Evolutionary conservation across 2,797 vertebrate genomes (phyloP), one percentile per base, ranked within the genome.

Genomic region (Phyllotis vaccarum): DNA sequence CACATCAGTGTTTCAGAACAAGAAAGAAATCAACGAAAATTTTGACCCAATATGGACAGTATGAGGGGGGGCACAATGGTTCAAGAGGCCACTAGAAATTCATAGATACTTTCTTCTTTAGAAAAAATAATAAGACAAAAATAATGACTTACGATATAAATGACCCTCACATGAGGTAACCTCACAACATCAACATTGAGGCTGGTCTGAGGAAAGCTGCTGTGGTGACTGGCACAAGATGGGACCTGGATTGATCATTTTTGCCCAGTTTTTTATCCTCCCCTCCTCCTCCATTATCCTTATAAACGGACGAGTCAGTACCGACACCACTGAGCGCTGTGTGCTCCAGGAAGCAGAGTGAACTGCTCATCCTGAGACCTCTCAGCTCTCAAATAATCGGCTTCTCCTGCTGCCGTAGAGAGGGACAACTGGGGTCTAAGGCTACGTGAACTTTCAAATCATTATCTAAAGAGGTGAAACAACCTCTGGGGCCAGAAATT

Each of bases 1-100:
- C 94, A 93, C 96, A 96, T 97, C 83, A 91, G 83, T 94, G 81
- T 83, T 95, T 87, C 8, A 81, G 79, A 68, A 52, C 19, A 60
- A 78, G 40, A 90, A 40, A 93, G 89, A 52, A 82, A 54, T 9
- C 49, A 58, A 29, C 68, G 75, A 89, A 80, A 85, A 93, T 94
- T 94, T 46, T 87, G 68, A 94, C 62, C 62, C 74, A 89, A 27
- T 49, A 85, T 88, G 68, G 74, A 81, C 66, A 70, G 5, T 76
- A 70, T 74, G 49, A 16, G 78, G 86, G 46, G 46, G 76, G 81
- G 31, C 60, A 14, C 16, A 64, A 52, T 46, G 52, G 14, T 37
- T 27, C 34, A 17, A 90, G 92, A 92, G 89, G 34, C 29, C 27
- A 79, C 62, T 76, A 86, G 66, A 82, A 62, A 91, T 81, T 60